A percentile compares a stretch with the other conserved stretches of the same genome.
Conservation (phyloP, 2,888 invertebrate genomes). For the Apeira syringaria region DNA sequence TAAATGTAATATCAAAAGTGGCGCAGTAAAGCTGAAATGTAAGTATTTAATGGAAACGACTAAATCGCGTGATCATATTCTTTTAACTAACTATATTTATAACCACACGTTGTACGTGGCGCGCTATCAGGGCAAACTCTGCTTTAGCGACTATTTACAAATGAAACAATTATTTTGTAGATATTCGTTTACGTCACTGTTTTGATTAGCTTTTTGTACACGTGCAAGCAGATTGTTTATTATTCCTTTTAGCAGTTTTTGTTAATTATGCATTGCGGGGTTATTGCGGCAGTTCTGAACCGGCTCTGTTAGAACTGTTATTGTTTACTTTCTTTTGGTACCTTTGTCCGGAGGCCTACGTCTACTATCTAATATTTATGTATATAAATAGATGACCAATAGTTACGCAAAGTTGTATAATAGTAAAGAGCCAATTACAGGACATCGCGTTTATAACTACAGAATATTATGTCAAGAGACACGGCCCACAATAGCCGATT, state of each 20-base stretch:
- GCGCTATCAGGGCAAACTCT: slow-evolving; percentile 1
- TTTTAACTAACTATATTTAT: slow-evolving; percentile 20
- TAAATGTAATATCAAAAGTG: slow-evolving; percentile 23
- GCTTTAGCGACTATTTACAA: not conserved
- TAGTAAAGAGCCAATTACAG: no score
- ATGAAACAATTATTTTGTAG: slow-evolving; percentile 17
- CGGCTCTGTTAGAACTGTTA: no score
- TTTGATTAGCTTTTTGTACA: slow-evolving; percentile 8
- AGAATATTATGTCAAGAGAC: no score
- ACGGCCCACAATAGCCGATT: no score
- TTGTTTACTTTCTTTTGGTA: no score
- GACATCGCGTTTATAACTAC: no score
- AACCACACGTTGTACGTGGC: slow-evolving; percentile 2
- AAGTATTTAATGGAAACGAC: slow-evolving; percentile 26
- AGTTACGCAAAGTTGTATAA: no score
- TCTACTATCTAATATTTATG: no score
- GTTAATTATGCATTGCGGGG: no score
- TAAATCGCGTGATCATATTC: slow-evolving; percentile 26
- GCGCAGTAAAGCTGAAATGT: slow-evolving; percentile 25
- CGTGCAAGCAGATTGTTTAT: not conserved
- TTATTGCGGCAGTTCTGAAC: no score
- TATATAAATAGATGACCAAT: no score
- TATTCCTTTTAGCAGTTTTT: not conserved
- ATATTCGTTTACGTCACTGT: slow-evolving; percentile 7
- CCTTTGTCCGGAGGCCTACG: no score